A percentile compares a stretch with the other conserved stretches of the same genome.
phyloP scores from a whole-genome alignment of 2,888 invertebrate species.

The Melanostoma scalare region DNA sequence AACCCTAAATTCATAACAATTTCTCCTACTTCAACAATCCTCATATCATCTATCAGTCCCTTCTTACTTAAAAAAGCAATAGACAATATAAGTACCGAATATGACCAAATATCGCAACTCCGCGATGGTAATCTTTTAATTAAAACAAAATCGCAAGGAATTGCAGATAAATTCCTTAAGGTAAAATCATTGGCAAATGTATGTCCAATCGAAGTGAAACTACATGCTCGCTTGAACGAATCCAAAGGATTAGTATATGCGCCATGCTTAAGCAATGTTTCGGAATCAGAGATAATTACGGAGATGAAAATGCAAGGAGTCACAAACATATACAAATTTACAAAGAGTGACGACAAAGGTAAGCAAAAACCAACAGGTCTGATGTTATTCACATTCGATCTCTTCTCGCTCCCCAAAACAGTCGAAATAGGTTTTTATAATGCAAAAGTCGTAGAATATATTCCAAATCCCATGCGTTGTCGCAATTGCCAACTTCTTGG shows the following conservation, averaged over 20 bases:
- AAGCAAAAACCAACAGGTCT: slow-evolving; percentile 28
- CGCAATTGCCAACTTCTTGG: slow-evolving; percentile 60
- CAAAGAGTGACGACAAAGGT: slow-evolving; percentile 24
- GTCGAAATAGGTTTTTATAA: slow-evolving; percentile 54
- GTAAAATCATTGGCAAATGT: not conserved
- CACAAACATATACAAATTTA: slow-evolving; percentile 19
- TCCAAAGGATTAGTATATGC: slow-evolving; percentile 18
- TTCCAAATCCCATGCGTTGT: slow-evolving; percentile 68
- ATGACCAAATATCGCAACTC: slow-evolving; percentile 22
- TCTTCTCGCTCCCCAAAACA: slow-evolving; percentile 31
- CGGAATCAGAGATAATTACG: not conserved
- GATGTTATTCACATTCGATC: slow-evolving; percentile 42
- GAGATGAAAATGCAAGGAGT: slow-evolving; percentile 13
- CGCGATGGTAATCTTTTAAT: slow-evolving; percentile 13
- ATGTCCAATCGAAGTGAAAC: slow-evolving; percentile 10
- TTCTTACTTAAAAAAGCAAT: slow-evolving; percentile 31
- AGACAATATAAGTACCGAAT: slow-evolving; percentile 26
- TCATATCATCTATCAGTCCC: no score
- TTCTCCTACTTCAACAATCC: not conserved
- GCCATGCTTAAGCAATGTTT: slow-evolving; percentile 1
- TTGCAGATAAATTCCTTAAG: slow-evolving; percentile 17
- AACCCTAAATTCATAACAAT: slow-evolving; percentile 18
- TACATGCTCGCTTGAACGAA: not conserved
- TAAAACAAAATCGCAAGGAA: slow-evolving; percentile 11
- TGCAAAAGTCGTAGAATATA: slow-evolving; percentile 42